These are phyloP conservation scores for Chlorospingus flavigularis DNA, from an alignment of 2,797 vertebrate genomes.

Conservation along the genomic window DNA sequence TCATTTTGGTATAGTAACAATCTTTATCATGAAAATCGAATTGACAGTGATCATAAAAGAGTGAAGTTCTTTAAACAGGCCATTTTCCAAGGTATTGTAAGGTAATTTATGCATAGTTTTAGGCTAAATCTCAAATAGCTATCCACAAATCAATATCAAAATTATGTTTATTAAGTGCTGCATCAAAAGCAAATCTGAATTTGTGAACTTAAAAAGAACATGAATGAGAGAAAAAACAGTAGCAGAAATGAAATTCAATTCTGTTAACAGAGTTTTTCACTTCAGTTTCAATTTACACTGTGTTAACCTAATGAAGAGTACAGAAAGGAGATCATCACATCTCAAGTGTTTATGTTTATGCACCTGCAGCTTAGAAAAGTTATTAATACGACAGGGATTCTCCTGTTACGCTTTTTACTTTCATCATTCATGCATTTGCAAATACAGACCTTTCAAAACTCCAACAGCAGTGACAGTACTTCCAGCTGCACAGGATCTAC, in stretches of 20 bases:
- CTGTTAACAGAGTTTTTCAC: background rate
- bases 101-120: background rate
- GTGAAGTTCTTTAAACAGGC: background rate
- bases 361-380: constrained; percentile 32
- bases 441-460: constrained; percentile 22
- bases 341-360: constrained; percentile 15
- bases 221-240: background rate
- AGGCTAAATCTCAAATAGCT: background rate
- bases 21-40: constrained; percentile 4
- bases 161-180: background rate
- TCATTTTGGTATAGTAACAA: background rate
- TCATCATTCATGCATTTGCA: background rate
- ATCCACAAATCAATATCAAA: background rate
- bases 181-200: background rate
- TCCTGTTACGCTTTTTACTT: constrained; percentile 15
- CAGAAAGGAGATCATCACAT: background rate
- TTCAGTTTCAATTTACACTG: background rate
- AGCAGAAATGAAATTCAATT: background rate
- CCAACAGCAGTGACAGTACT: background rate
- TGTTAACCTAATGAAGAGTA: background rate
- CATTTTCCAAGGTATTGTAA: constrained; percentile 29
- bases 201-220: background rate
- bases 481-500: constrained; percentile 38
- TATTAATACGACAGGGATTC: background rate
- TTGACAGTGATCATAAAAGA: constrained; percentile 30